Evolutionary conservation across 2,888 invertebrate genomes (phyloP), one percentile per base, ranked within the genome.

Genomic region (Abscondita cerata): DNA sequence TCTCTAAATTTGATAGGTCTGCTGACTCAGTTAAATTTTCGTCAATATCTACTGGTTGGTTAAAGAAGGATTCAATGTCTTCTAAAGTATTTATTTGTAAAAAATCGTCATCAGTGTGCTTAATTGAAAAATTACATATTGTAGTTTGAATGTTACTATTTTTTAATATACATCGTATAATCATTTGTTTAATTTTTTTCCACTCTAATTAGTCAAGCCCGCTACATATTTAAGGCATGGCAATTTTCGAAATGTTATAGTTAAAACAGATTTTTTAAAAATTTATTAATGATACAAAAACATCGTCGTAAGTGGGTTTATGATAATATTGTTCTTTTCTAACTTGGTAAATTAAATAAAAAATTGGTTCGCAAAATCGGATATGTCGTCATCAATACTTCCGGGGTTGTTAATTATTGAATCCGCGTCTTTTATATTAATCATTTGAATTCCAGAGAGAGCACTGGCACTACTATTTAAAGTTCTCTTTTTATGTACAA

Each of bases 401-500:
- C 31, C 31, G 31, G 31, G 36, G 36, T 36, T 36, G n/a, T 36
- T 36, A 8, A 9, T 36, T 36, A 36, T 12, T n/a, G 36, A 36
- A 8, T 36, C 36, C 12, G 4, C n/a, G 12, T 36, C 36, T 36
- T n/a, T n/a, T 36, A 36, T 8, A 36, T n/a, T 36, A 36, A n/a
- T 36, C 11, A 36, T 36, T 36, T 36, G 12, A 36, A 8, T 31
- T 31, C 31, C 9, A 31, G 4, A 31, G 31, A 31, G 31, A 31
- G 31, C 31, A 31, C 9, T 9, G 31, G 31, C 31, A 31, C 9
- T 31, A 31, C 31, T 31, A 31, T 31, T 31, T n/a, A n/a, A n/a
- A n/a, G 36, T 36, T 36, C 36, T 12, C n/a, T 36, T 36, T 36
- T 36, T 36, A 36, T 36, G 12, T 36, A 36, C n/a, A 36, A 36